Percentiles rank a stretch among this genome's conserved stretches.
These are phyloP conservation scores for Entomyzon cyanotis DNA, from an alignment of 2,113 vertebrate genomes.

Conservation along the genomic window DNA sequence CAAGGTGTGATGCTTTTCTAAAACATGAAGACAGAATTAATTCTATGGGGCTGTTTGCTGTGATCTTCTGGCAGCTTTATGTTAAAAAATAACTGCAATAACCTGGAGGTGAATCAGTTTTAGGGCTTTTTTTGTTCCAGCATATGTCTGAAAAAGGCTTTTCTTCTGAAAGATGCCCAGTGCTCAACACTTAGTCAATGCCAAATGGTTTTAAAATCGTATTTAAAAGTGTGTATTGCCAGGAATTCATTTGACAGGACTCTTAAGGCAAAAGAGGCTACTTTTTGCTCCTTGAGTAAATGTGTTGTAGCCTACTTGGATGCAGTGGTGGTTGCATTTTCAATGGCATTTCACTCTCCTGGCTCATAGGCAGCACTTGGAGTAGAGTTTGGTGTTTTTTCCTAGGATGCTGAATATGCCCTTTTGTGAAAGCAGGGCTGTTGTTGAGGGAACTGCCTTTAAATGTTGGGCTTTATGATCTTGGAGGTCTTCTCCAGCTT, in stretches of 20 bases:
- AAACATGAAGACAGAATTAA: neutral
- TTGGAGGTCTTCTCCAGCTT: neutral
- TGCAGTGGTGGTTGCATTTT: neutral
- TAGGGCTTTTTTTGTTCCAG: neutral
- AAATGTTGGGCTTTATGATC: neutral
- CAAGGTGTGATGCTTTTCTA: neutral
- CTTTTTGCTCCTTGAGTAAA: neutral
- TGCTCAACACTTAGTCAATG: neutral
- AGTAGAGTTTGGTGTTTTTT: neutral
- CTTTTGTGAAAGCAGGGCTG: neutral
- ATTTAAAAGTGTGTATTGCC: neutral
- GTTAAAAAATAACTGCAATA: neutral
- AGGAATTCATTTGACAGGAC: neutral
- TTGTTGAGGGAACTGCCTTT: neutral
- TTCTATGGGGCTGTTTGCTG: rapidly evolving
- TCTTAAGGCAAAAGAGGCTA: neutral
- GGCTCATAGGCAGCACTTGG: neutral
- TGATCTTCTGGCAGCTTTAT: neutral
- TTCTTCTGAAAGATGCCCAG: neutral
- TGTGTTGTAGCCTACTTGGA: neutral
- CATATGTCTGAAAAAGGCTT: neutral
- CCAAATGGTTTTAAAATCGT: neutral
- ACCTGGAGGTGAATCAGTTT: neutral
- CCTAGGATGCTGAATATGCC: neutral
- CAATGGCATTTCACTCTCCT: neutral